phyloP scores from a whole-genome alignment of 2,113 vertebrate species.

The Colistium nudipinnis region DNA sequence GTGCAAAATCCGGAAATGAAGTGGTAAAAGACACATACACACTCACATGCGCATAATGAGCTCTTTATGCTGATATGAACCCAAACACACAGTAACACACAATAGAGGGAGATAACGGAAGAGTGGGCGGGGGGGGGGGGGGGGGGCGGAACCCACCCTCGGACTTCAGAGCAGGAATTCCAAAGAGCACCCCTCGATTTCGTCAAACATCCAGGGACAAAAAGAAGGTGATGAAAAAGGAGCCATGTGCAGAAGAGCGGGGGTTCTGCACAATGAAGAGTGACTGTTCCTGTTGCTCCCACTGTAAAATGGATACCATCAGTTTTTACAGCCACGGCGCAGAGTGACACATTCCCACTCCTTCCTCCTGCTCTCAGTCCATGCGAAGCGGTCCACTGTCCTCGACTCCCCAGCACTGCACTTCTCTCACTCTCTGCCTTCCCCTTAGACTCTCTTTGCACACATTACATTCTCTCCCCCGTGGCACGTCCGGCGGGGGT shows the following conservation, averaged over 20 bases:
- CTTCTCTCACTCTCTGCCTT: constrained; percentile 46
- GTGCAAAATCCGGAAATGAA: constrained; percentile 61
- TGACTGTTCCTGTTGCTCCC: constrained; percentile 68
- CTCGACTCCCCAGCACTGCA: constrained; percentile 38
- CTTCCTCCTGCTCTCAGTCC: constrained; percentile 31
- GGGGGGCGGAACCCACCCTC: constrained; percentile 43
- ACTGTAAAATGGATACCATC: constrained; percentile 58
- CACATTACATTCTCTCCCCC: constrained; percentile 22
- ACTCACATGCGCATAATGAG: constrained; percentile 28
- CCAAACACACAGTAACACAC: constrained; percentile 31
- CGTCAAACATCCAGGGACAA: constrained; percentile 69
- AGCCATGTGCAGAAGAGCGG: not conserved
- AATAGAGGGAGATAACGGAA: constrained; percentile 4
- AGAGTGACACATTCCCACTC: constrained; percentile 41
- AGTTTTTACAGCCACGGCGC: constrained; percentile 35
- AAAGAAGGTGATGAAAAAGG: not conserved
- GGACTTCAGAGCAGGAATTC: constrained; percentile 67
- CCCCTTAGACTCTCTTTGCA: constrained; percentile 25
- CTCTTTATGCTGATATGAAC: constrained; percentile 26
- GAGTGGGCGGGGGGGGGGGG: constrained; percentile 29
- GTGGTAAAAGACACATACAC: constrained; percentile 34
- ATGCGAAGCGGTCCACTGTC: constrained; percentile 40
- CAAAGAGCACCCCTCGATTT: constrained; percentile 56
- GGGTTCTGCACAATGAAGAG: not conserved
- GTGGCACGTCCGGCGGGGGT: constrained; percentile 24